phyloP scores from a whole-genome alignment of 1,140 invertebrate genomes.

The Aphis gossypii region DNA sequence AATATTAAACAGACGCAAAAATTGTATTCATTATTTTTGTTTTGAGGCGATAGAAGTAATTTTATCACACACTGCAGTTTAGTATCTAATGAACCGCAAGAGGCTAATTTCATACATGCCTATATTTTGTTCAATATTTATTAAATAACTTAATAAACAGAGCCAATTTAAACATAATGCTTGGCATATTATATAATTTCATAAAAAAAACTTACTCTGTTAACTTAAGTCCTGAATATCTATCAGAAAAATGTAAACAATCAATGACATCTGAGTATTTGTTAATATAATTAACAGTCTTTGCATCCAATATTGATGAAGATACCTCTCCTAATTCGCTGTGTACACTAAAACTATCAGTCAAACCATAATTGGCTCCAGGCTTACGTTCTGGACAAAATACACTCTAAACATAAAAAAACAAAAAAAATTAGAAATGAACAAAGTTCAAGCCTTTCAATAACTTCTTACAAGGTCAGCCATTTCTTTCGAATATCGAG shows the following conservation, averaged over 20 bases:
- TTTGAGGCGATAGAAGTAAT: background rate
- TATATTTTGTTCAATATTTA: background rate
- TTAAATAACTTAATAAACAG: background rate
- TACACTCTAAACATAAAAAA: constrained; percentile 71
- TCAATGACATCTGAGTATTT: constrained; percentile 89
- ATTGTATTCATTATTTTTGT: no score
- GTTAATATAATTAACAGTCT: constrained; percentile 80
- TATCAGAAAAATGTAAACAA: constrained; percentile 97
- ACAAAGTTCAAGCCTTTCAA: constrained; percentile 24
- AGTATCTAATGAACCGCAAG: background rate
- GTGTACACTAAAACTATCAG: constrained; percentile 80
- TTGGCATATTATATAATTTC: background rate
- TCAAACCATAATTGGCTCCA: constrained; percentile 87
- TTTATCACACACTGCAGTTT: background rate
- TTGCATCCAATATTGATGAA: constrained; percentile 81
- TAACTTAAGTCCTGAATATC: constrained; percentile 88
- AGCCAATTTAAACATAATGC: no score
- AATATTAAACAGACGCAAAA: no score
- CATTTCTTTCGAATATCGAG: constrained; percentile 89
- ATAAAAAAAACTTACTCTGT: constrained; percentile 77
- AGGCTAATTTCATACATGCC: background rate
- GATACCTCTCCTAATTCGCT: constrained; percentile 90
- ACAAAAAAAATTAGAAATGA: constrained; percentile 58
- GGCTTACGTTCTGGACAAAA: constrained; percentile 91
- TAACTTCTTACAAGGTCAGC: constrained; percentile 79